phyloP scores from a whole-genome alignment of 2,797 vertebrate genomes.

The Ibycter americanus region DNA sequence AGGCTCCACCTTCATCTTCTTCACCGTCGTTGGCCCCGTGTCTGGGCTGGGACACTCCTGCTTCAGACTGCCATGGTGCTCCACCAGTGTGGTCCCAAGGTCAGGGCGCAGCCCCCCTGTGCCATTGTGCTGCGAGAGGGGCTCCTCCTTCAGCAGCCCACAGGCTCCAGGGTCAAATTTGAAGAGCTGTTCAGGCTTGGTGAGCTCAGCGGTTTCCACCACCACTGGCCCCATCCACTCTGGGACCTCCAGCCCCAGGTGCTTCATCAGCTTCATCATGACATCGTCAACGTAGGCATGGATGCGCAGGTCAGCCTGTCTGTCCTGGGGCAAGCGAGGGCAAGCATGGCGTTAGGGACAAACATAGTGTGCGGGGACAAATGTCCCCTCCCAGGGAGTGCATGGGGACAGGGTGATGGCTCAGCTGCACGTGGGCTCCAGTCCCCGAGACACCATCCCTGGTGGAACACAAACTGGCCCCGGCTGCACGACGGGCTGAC shows the following conservation, averaged over 20 bases:
- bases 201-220: constrained; percentile 61
- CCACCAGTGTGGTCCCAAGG: not conserved
- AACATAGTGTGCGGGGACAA: rapidly evolving
- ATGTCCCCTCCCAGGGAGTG: not conserved
- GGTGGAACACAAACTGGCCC: not conserved
- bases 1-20: constrained; percentile 73
- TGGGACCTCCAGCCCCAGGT: constrained; percentile 86
- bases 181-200: not conserved
- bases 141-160: not conserved
- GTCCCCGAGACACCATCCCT: rapidly evolving
- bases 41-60: not conserved
- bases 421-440: not conserved
- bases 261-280: constrained; percentile 88
- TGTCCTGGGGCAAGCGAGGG: constrained; percentile 78
- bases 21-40: not conserved
- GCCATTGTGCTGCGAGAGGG: not conserved
- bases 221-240: constrained; percentile 86
- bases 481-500: rapidly evolving
- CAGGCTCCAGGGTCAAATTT: not conserved
- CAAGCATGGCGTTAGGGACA: not conserved
- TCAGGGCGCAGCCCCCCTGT: rapidly evolving
- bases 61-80: not conserved
- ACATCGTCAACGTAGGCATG: constrained; percentile 90
- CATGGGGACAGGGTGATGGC: not conserved
- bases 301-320: constrained; percentile 88